Evolutionary conservation across 2,113 vertebrate species (phyloP).

Genomic region (Callipepla californica): DNA sequence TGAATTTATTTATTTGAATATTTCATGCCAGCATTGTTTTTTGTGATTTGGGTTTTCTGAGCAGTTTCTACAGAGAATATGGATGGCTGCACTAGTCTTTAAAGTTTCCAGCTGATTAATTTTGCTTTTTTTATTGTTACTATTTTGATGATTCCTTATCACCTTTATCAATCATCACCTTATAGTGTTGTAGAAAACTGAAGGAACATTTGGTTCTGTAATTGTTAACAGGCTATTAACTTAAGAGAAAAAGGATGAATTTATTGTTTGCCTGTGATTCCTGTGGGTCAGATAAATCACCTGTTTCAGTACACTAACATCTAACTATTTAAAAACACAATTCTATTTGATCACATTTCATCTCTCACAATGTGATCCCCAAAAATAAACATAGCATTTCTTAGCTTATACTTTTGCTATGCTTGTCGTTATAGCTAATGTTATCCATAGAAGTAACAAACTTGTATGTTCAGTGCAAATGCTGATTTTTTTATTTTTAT

Average conservation of each 20-base stretch:
- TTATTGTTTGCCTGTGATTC: not conserved
- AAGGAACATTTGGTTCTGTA: not conserved
- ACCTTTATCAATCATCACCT: not conserved
- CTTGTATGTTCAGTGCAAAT: not conserved
- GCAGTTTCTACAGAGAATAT: not conserved
- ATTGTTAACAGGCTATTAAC: not conserved
- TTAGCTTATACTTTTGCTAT: not conserved
- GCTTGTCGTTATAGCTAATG: not conserved
- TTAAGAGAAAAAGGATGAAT: not conserved
- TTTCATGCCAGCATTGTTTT: not conserved
- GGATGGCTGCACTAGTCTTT: not conserved
- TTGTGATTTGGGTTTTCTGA: not conserved
- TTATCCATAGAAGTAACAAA: not conserved
- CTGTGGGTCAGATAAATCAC: not conserved
- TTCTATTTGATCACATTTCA: not conserved
- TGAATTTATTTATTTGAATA: not conserved
- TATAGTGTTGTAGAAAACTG: not conserved
- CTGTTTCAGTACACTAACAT: not conserved
- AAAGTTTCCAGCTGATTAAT: not conserved
- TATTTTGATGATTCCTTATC: not conserved
- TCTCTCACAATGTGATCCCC: not conserved
- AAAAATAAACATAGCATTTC: not conserved
- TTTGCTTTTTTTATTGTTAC: not conserved
- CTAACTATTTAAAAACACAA: not conserved
- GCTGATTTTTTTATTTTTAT: no score